phyloP scores from a whole-genome alignment of 2,888 invertebrate species.

The Tanaodytes sp. region DNA sequence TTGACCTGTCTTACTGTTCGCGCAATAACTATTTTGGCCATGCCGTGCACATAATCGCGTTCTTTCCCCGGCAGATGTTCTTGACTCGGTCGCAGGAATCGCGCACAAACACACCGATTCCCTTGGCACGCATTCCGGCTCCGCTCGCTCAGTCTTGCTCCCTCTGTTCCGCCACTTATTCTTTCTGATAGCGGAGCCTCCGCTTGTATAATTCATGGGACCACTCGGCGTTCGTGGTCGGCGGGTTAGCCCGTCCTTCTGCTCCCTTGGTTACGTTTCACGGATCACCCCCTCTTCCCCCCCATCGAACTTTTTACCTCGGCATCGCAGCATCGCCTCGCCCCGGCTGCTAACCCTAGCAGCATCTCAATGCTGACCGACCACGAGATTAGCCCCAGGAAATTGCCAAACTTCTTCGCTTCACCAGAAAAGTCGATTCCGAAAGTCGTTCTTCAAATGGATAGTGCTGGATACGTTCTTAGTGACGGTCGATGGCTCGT shows the following conservation, averaged over 20 bases:
- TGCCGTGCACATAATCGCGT: conserved; percentile 44
- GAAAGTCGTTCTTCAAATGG: conserved; percentile 70
- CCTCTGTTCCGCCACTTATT: conserved; percentile 55
- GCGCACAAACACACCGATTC: conserved; percentile 24
- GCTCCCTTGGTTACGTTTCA: conserved; percentile 42
- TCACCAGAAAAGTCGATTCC: conserved; percentile 68
- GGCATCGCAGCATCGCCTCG: too few species aligned
- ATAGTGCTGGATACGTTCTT: conserved; percentile 48
- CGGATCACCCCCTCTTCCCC: conserved; percentile 37
- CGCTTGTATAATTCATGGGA: conserved; percentile 72
- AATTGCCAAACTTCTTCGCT: conserved; percentile 73
- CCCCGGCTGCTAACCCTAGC: conserved; percentile 61
- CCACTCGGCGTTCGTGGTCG: conserved; percentile 66
- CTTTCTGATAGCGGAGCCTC: conserved; percentile 54
- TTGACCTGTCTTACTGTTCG: conserved; percentile 35
- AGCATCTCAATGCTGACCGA: conserved; percentile 72
- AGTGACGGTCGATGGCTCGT: conserved; percentile 54
- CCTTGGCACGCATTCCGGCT: conserved; percentile 52
- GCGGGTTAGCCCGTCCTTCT: conserved; percentile 52
- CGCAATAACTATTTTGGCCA: conserved; percentile 44
- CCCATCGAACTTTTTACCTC: conserved; percentile 45
- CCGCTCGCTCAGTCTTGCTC: conserved; percentile 48
- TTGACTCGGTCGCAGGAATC: conserved; percentile 22
- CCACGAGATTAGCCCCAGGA: conserved; percentile 72
- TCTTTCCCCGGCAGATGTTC: conserved; percentile 34